Percentiles rank a stretch among this genome's conserved stretches.
phyloP scores from a whole-genome alignment of 2,113 vertebrate species.

The Clarias batrachus region DNA sequence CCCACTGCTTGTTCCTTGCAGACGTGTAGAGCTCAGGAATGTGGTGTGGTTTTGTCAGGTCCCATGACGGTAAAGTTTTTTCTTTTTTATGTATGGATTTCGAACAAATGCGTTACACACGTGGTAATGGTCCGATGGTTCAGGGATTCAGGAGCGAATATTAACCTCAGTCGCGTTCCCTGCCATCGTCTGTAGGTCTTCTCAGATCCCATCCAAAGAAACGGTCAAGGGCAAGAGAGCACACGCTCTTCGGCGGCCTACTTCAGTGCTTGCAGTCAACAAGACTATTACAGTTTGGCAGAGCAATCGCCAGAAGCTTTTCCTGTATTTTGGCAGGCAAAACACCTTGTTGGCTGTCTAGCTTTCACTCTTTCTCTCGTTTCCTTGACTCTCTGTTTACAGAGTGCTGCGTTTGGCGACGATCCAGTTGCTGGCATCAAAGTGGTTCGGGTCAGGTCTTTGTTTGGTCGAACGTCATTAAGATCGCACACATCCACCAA shows the following conservation, averaged over 20 bases:
- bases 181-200: conserved; percentile 32
- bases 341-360: conserved; percentile 65
- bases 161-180: conserved; percentile 10
- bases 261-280: conserved; percentile 60
- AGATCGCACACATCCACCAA: conserved; percentile 37
- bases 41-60: conserved; percentile 29
- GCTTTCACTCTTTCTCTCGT: conserved; percentile 38
- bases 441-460: conserved; percentile 48
- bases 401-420: conserved; percentile 45
- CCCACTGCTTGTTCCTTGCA: not conserved
- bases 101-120: conserved; percentile 33
- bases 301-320: conserved; percentile 67
- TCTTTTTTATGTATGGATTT: not conserved
- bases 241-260: conserved; percentile 52
- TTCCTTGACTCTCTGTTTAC: conserved; percentile 45
- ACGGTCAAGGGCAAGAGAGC: conserved; percentile 52
- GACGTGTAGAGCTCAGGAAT: conserved; percentile 28
- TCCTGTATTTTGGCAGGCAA: conserved; percentile 66
- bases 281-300: conserved; percentile 65
- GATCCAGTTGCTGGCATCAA: conserved; percentile 37
- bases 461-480: conserved; percentile 36
- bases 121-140: conserved; percentile 38
- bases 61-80: conserved; percentile 19
- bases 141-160: conserved; percentile 31
- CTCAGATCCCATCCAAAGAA: conserved; percentile 50